phyloP scores from a whole-genome alignment of 2,797 vertebrate genomes.

The Falco cherrug region DNA sequence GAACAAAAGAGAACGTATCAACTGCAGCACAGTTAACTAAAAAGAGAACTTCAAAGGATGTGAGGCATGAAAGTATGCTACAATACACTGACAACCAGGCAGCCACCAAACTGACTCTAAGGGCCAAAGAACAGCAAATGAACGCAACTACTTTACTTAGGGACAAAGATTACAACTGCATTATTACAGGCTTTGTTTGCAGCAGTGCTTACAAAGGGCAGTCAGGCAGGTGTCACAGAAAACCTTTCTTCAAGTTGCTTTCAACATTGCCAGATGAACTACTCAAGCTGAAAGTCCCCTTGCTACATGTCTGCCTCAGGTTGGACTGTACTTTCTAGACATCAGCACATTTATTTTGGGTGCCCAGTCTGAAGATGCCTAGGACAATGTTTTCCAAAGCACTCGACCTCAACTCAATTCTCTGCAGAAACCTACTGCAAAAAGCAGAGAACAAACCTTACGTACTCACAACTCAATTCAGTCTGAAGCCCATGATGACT shows the following conservation, averaged over 20 bases:
- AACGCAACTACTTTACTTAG: not conserved
- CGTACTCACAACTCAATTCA: not conserved
- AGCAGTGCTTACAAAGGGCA: not conserved
- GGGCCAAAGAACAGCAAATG: not conserved
- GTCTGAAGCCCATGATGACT: not conserved
- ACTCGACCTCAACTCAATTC: not conserved
- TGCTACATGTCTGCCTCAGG: accelerated
- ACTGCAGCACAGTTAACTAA: not conserved
- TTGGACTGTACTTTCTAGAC: not conserved
- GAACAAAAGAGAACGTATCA: not conserved
- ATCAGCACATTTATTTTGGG: not conserved
- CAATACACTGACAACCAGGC: not conserved
- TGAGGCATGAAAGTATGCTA: not conserved
- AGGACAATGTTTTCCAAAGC: not conserved
- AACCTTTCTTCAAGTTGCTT: not conserved
- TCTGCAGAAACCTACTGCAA: not conserved
- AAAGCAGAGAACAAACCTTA: not conserved
- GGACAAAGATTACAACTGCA: not conserved
- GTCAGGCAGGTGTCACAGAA: not conserved
- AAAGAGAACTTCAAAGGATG: not conserved
- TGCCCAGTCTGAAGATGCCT: not conserved
- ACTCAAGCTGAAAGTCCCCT: not conserved
- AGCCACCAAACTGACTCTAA: not conserved
- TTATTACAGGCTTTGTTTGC: not conserved
- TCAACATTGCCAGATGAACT: not conserved